Conservation (phyloP, 2,797 vertebrate species). For the Bradypodion ventrale region DNA sequence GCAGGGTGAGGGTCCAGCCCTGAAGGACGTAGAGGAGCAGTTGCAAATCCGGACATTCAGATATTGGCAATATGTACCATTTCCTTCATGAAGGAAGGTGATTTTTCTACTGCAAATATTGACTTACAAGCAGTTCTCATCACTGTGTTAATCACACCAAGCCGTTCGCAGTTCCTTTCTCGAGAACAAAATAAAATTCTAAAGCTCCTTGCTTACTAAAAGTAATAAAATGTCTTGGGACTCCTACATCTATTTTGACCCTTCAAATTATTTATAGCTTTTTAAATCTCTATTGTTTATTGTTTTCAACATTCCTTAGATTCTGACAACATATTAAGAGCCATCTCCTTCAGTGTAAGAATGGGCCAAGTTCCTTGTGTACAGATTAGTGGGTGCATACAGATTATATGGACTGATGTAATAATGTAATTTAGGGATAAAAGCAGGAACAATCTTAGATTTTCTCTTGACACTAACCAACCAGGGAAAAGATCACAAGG, state of each 20-base stretch:
- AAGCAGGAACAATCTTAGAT: not conserved
- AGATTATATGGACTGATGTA: not conserved
- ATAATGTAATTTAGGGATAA: not conserved
- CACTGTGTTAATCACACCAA: not conserved
- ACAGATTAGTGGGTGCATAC: not conserved
- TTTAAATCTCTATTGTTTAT: too few species aligned
- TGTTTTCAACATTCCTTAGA: not conserved
- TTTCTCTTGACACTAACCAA: not conserved
- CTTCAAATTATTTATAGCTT: not conserved
- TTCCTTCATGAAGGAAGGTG: conserved; percentile 34
- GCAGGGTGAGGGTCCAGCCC: too few species aligned
- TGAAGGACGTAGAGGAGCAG: too few species aligned
- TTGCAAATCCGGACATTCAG: too few species aligned
- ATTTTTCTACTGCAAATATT: conserved; percentile 2
- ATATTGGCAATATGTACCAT: conserved; percentile 18
- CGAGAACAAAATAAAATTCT: conserved; percentile 14
- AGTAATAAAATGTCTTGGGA: not conserved
- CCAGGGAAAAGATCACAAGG: not conserved
- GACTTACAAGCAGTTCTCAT: not conserved
- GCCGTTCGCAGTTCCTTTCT: not conserved
- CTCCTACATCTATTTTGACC: not conserved
- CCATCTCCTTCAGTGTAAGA: not conserved
- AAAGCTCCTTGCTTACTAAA: not conserved
- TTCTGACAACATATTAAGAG: not conserved
- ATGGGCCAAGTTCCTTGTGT: not conserved